Evolutionary conservation across 2,888 invertebrate genomes (phyloP), one percentile per base, ranked within the genome.

Genomic region (Bugula neritina): DNA sequence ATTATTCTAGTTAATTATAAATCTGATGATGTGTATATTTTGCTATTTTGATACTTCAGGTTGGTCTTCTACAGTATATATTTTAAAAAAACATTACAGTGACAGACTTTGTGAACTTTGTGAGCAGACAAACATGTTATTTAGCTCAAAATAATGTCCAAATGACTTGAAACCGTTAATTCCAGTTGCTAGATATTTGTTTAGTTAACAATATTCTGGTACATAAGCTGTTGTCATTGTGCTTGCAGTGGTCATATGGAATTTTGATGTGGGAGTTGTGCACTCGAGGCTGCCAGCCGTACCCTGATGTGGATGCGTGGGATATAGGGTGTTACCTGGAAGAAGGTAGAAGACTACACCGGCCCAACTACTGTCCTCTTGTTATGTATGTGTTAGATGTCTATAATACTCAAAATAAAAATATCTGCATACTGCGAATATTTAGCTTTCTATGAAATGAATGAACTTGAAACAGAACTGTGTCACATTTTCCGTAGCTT

Each of bases 181-280:
- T n/a, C n/a, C n/a, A n/a, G n/a, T n/a, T n/a, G n/a, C n/a, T n/a
- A n/a, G n/a, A n/a, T n/a, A n/a, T n/a, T n/a, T n/a, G n/a, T n/a
- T n/a, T n/a, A n/a, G n/a, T n/a, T n/a, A n/a, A n/a, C n/a, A n/a
- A n/a, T n/a, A n/a, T n/a, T n/a, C n/a, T n/a, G n/a, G n/a, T n/a
- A n/a, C n/a, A n/a, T n/a, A n/a, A n/a, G n/a, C n/a, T n/a, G n/a
- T n/a, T 10, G 5, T 17, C 43, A 10, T 5, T 43, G 10, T 43
- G 10, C 17, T 10, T 80, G 69, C 78, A 85, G 84, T 86, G 86
- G 86, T 85, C 86, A 0, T 86, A 78, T 77, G 86, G 86, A 29
- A 84, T 86, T 5, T 82, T 84, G 0, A 72, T 86, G 27, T 86
- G 86, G 86, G 86, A 86, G 77, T 76, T 86, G 74, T 79, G 86